A percentile compares a stretch with the other conserved stretches of the same genome.
Conservation (phyloP, 2,113 vertebrate species). For the Crypturellus undulatus region DNA sequence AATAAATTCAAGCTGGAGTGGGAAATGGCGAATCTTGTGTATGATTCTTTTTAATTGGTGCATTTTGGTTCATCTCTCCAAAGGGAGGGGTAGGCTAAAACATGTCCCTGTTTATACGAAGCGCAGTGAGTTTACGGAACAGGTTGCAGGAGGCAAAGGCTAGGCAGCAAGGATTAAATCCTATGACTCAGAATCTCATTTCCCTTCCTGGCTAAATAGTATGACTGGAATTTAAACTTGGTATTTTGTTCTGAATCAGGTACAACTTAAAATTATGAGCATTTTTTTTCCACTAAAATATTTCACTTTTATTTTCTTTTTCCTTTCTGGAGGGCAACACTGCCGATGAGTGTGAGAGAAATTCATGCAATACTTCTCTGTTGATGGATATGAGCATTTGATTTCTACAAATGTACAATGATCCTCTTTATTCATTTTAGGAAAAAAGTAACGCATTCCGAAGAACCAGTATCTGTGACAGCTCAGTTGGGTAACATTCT, state of each 20-base stretch:
- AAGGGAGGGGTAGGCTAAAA: background rate
- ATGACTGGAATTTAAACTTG: background rate
- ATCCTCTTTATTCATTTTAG: background rate
- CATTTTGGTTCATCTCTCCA: background rate
- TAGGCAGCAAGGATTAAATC: background rate
- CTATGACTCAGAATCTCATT: background rate
- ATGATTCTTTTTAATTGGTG: background rate
- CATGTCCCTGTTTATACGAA: background rate
- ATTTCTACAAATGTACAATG: background rate
- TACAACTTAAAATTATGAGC: background rate
- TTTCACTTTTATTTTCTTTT: background rate
- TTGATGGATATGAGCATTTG: background rate
- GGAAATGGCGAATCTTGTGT: background rate
- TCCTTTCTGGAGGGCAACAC: background rate
- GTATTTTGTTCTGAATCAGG: background rate
- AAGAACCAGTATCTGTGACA: background rate
- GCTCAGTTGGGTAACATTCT: background rate
- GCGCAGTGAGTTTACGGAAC: background rate
- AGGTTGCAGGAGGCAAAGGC: background rate
- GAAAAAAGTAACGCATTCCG: background rate
- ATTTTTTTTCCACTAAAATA: background rate
- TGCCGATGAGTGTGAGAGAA: background rate
- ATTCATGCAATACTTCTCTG: background rate
- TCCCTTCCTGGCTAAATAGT: background rate
- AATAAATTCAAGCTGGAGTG: background rate